A percentile compares a stretch with the other conserved stretches of the same genome.
phyloP scores from a whole-genome alignment of 2,888 invertebrate species.

The Nasonovia ribisnigri region DNA sequence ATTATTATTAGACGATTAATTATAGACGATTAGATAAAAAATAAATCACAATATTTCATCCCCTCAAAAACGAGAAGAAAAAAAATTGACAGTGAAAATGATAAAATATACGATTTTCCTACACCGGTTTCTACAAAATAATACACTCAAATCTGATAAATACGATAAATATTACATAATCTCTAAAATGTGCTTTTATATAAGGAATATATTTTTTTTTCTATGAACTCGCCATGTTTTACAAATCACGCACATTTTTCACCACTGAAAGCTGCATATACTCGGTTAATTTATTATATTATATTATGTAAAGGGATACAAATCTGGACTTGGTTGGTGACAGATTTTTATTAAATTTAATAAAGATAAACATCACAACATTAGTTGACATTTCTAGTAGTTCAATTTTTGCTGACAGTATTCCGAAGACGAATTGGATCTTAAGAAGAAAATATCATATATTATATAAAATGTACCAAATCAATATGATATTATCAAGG shows the following conservation, averaged over 20 bases:
- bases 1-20: too few species aligned
- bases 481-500: background rate
- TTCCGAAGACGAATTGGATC: background rate
- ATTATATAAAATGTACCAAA: background rate
- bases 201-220: background rate
- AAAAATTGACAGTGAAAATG: background rate
- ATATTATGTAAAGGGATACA: background rate
- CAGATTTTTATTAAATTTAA: slow-evolving; percentile 14
- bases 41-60: background rate
- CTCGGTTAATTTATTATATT: background rate
- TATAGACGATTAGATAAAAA: background rate
- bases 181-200: slow-evolving; percentile 14
- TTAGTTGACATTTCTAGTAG: background rate
- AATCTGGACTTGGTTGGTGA: background rate
- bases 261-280: background rate
- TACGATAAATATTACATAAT: slow-evolving; percentile 12
- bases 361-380: background rate
- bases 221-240: background rate
- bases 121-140: background rate
- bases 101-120: background rate
- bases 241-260: background rate
- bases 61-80: background rate
- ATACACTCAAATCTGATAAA: slow-evolving; percentile 2
- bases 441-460: background rate
- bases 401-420: background rate